phyloP scores from a whole-genome alignment of 2,797 vertebrate genomes.

The Smutsia gigantea region DNA sequence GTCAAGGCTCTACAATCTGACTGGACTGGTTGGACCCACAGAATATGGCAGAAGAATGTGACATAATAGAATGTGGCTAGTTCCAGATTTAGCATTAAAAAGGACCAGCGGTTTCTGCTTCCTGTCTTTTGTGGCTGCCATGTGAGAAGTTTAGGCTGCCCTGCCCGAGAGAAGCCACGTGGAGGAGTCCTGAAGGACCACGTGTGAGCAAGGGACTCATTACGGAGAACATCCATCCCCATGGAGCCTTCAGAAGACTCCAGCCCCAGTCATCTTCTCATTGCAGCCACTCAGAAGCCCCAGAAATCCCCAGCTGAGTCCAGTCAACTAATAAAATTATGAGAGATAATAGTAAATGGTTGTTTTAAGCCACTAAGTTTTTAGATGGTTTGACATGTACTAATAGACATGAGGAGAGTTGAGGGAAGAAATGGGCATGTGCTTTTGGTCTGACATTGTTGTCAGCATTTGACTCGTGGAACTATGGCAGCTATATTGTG shows the following conservation, averaged over 20 bases:
- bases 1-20: neutral
- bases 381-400: neutral
- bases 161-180: neutral
- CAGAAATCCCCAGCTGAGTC: neutral
- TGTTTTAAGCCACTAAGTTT: neutral
- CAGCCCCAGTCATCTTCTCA: neutral
- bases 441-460: neutral
- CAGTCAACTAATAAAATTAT: neutral
- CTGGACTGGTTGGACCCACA: neutral
- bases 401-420: neutral
- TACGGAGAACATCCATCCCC: neutral
- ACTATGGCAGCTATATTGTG: neutral
- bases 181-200: neutral
- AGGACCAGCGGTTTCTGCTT: neutral
- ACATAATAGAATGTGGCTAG: neutral
- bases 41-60: neutral
- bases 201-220: neutral
- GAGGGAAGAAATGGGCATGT: neutral
- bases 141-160: neutral
- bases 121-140: neutral
- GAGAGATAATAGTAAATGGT: neutral
- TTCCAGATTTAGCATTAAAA: neutral
- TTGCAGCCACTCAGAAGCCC: neutral
- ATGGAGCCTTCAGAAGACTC: neutral
- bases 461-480: slow-evolving; percentile 8